A percentile compares a stretch with the other conserved stretches of the same genome.
Conservation (phyloP, 2,113 vertebrate species). For the Pycnonotus jocosus region DNA sequence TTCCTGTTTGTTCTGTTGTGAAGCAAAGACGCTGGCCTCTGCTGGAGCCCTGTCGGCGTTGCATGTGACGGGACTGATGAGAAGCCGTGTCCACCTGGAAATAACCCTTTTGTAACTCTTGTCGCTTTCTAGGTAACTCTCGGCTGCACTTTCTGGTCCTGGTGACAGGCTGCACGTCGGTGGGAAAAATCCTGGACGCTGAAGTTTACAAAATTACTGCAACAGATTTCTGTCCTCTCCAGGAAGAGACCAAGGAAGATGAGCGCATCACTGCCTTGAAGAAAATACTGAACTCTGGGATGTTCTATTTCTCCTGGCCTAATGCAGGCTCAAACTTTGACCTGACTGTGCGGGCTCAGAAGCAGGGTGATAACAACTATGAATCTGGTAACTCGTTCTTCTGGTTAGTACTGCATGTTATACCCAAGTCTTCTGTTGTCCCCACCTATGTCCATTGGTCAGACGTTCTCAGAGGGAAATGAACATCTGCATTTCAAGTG, state of each 20-base stretch:
- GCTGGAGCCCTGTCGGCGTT: background rate
- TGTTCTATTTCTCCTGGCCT: conserved; percentile 79
- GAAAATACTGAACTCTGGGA: conserved; percentile 76
- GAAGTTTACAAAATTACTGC: conserved; percentile 80
- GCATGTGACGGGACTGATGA: background rate
- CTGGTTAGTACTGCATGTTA: conserved; percentile 68
- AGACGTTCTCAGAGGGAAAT: background rate
- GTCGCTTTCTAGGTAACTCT: conserved; percentile 62
- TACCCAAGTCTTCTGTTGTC: background rate
- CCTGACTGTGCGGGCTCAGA: conserved; percentile 76
- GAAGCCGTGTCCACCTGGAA: background rate
- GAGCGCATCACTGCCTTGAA: conserved; percentile 69
- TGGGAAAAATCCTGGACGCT: conserved; percentile 76
- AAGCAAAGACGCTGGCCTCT: conserved; percentile 23
- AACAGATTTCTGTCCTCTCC: conserved; percentile 76
- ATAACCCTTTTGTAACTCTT: conserved; percentile 50
- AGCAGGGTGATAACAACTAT: conserved; percentile 66
- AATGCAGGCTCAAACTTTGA: conserved; percentile 73
- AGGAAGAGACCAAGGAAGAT: conserved; percentile 74
- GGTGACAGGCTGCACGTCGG: conserved; percentile 76
- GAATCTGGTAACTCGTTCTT: conserved; percentile 75
- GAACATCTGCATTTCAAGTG: background rate
- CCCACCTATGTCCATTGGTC: no score
- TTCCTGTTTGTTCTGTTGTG: background rate
- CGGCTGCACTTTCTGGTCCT: conserved; percentile 76